Base-by-base conservation (phyloP, 1,140 invertebrate genomes). In the Drosophila asahinai region DNA sequence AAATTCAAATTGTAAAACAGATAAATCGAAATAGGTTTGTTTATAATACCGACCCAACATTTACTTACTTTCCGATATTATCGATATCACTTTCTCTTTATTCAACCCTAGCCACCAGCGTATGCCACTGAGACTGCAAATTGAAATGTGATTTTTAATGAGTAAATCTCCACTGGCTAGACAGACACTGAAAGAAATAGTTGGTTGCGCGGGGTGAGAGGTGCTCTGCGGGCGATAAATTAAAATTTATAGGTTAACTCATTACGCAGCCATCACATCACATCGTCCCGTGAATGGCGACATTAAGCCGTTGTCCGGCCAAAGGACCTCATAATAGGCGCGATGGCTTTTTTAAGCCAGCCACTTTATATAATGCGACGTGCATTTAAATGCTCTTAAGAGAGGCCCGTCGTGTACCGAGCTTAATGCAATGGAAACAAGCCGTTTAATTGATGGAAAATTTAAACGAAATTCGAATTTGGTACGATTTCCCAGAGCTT, bases 301-400 rank as follows among this genome's bases (percentile, higher is more conserved):
- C 66, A 72, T 61, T 49, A 45, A 68, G 38, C 65, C 49, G 25
- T 27, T 60, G 71, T 51, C 70, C 55, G 51, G 36, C 6, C 59
- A 52, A 47, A 49, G 59, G 30, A 57, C 61, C 57, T 80, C 72
- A 77, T 80, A 63, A 84, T 84, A 84, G 73, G 43, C 25, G 64
- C 65, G 52, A 17, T 36, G 42, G 65, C 70, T 79, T 67, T 77
- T 80, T 83, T 76, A 83, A 71, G 43, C 51, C 76, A 51, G 43
- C 55, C 80, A 58, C 60, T 80, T 82, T 78, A 65, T 65, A 79
- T 77, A 86, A 82, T 86, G 63, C 54, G 36, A 54, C 47, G 66
- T 54, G 83, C 83, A 77, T 80, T 86, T 86, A 83, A 86, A 86
- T 77, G 62, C 76, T 73, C 71, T 86, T 86, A 80, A 76, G 63